Evolutionary conservation across 1,140 invertebrate genomes (phyloP).

Genomic region (Galleria mellonella): DNA sequence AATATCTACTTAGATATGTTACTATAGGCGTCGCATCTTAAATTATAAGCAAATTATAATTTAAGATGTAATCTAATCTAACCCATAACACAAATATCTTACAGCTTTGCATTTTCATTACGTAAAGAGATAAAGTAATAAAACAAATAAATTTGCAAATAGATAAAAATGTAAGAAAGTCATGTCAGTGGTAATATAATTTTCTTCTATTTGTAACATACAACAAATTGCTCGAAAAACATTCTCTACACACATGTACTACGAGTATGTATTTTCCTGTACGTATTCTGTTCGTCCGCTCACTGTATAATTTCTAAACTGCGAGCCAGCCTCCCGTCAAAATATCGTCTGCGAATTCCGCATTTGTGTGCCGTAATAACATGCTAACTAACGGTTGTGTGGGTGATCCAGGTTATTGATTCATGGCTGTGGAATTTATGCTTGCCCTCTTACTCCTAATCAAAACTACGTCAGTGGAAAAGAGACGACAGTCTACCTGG

Average conservation of each 20-base stretch:
- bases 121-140: not conserved
- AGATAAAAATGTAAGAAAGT: too few relatives aligned
- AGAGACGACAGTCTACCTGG: constrained; percentile 41
- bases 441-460: constrained; percentile 60
- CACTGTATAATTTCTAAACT: constrained; percentile 48
- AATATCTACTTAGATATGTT: too few relatives aligned
- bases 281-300: constrained; percentile 5
- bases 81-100: too few relatives aligned
- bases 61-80: too few relatives aligned
- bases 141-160: constrained; percentile 7
- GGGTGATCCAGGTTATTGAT: constrained; percentile 66
- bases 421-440: constrained; percentile 61
- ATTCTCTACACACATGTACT: not conserved
- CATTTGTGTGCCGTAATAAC: constrained; percentile 47
- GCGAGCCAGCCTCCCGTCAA: constrained; percentile 52
- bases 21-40: too few relatives aligned
- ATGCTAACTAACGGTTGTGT: constrained; percentile 36
- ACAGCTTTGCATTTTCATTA: too few relatives aligned
- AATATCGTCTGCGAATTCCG: constrained; percentile 55
- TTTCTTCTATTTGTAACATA: not conserved
- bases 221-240: not conserved
- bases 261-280: too few relatives aligned
- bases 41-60: too few relatives aligned
- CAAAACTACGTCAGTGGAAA: constrained; percentile 48
- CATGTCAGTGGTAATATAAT: too few relatives aligned